These are phyloP conservation scores for Montipora capitata DNA, from an alignment of 92 coral and sea anemone genomes.

Conservation along the genomic window DNA sequence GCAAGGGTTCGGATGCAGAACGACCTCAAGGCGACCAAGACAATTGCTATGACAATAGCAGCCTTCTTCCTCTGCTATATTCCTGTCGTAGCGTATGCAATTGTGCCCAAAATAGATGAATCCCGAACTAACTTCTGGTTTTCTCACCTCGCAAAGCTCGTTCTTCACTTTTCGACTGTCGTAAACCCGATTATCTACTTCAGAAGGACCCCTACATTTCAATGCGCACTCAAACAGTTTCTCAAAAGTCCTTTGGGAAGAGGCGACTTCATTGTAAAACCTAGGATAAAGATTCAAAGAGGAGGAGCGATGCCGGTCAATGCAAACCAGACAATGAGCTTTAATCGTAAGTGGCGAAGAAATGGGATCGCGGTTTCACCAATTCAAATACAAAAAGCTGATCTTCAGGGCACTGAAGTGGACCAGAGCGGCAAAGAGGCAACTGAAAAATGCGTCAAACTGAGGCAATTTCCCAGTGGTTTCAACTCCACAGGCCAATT, in stretches of 20 bases:
- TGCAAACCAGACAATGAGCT: too few species aligned
- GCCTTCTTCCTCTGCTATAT: constrained; percentile 76
- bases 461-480: too few species aligned
- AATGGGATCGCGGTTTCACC: too few species aligned
- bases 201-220: constrained; percentile 67
- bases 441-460: too few species aligned
- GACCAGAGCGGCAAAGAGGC: too few species aligned
- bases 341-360: too few species aligned
- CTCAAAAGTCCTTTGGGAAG: constrained; percentile 70
- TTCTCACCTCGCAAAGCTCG: constrained; percentile 67
- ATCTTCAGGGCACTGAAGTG: too few species aligned
- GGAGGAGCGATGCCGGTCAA: not conserved
- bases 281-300: not conserved
- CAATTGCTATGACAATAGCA: constrained; percentile 73
- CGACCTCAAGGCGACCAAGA: constrained; percentile 66
- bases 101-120: not conserved
- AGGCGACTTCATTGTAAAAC: not conserved
- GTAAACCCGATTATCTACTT: constrained; percentile 82
- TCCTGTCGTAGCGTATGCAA: constrained; percentile 63
- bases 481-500: too few species aligned
- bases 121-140: constrained; percentile 46
- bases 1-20: not conserved
- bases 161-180: constrained; percentile 71
- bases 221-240: constrained; percentile 55
- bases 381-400: too few species aligned